Conservation (phyloP, 1,140 invertebrate genomes). For the Lepeophtheirus salmonis region DNA sequence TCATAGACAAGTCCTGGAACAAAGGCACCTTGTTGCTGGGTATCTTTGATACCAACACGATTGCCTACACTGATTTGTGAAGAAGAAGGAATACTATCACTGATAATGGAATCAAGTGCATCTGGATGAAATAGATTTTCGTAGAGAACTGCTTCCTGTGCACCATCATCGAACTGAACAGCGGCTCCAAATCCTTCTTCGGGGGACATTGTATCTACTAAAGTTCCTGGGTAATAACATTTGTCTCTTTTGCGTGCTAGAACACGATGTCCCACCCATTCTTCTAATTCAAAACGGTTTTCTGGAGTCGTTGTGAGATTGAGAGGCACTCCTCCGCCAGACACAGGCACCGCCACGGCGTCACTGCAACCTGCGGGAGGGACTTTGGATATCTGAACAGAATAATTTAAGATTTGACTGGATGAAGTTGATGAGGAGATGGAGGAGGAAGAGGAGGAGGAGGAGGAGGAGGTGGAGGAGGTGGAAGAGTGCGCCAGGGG, state of each 20-base stretch:
- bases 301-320: too few relatives aligned
- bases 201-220: constrained; percentile 35
- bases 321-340: neutral
- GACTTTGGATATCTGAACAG: neutral
- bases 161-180: constrained; percentile 49
- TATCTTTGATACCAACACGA: neutral
- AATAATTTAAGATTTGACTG: too few relatives aligned
- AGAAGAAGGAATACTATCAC: constrained; percentile 58
- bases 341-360: neutral
- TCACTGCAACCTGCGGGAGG: neutral
- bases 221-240: constrained; percentile 60
- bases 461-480: too few relatives aligned
- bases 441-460: too few relatives aligned
- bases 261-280: constrained; percentile 74
- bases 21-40: neutral
- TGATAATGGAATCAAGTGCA: constrained; percentile 61
- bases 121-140: constrained; percentile 42
- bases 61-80: neutral
- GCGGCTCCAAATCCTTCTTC: constrained; percentile 40
- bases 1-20: constrained; percentile 7
- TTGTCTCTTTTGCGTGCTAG: constrained; percentile 55
- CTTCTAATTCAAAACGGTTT: constrained; percentile 50
- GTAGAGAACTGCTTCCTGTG: constrained; percentile 38
- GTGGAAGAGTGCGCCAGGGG: too few relatives aligned
- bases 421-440: too few relatives aligned